Evolutionary conservation across 2,888 invertebrate genomes (phyloP).

Genomic region (Theretra japonica): DNA sequence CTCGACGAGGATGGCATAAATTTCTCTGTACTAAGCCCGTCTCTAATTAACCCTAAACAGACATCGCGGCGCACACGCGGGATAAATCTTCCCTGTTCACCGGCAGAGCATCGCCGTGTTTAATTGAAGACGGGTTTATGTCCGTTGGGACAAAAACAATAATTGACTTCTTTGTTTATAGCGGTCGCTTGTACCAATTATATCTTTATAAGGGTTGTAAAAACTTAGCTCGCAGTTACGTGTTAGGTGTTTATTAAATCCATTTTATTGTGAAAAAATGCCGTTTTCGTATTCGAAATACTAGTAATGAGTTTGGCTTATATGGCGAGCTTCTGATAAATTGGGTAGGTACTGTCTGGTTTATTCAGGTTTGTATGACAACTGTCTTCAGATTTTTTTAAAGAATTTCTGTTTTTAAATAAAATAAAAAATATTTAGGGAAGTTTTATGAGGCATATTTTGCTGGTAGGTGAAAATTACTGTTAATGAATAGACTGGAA

Average conservation of each 20-base stretch:
- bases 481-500: no score
- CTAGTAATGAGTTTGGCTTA: no score
- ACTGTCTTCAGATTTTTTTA: no score
- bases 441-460: no score
- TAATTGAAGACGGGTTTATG: slow-evolving; percentile 54
- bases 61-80: slow-evolving; percentile 64
- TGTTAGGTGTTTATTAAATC: slow-evolving; percentile 20
- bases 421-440: no score
- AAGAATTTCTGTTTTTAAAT: no score
- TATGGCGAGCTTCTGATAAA: no score
- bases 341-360: no score
- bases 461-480: no score
- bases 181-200: slow-evolving; percentile 31
- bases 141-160: slow-evolving; percentile 19
- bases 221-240: slow-evolving; percentile 1
- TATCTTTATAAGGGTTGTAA: slow-evolving; percentile 26
- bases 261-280: not conserved
- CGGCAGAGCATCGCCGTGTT: slow-evolving; percentile 39
- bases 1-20: slow-evolving; percentile 20
- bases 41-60: slow-evolving; percentile 80
- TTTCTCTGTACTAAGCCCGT: slow-evolving; percentile 56
- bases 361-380: no score
- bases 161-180: slow-evolving; percentile 28
- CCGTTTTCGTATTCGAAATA: not conserved
- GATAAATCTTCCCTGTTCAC: slow-evolving; percentile 63